Percentiles rank a stretch among this genome's conserved stretches.
Conservation (phyloP, 2,113 vertebrate genomes). For the Psittacula cyanocephala region DNA sequence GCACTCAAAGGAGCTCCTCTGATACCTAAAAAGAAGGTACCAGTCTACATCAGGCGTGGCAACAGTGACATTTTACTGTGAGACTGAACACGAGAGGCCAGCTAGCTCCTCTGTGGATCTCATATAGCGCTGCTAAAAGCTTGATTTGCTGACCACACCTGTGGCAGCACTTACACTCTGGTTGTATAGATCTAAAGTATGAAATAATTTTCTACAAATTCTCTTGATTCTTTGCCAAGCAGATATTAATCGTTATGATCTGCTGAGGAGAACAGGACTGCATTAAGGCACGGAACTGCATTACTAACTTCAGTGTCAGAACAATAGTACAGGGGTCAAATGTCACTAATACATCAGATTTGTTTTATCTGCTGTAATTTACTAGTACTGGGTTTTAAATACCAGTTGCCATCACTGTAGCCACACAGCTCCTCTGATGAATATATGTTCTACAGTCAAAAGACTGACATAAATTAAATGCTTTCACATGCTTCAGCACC, state of each 20-base stretch:
- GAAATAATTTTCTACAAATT: neutral
- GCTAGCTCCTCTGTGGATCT: neutral
- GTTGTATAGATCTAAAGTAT: neutral
- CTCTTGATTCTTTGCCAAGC: neutral
- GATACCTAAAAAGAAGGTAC: neutral
- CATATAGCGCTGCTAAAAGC: neutral
- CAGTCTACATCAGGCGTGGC: neutral
- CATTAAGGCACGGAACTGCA: neutral
- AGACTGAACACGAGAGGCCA: neutral
- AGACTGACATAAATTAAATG: conserved; percentile 14
- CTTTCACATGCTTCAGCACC: neutral
- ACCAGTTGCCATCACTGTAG: conserved; percentile 51
- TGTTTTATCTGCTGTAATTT: conserved; percentile 30
- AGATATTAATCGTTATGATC: neutral
- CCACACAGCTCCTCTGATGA: neutral
- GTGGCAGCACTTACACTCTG: neutral
- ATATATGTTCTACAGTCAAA: conserved; percentile 9
- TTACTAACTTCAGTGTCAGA: conserved; percentile 24
- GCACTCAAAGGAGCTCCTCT: neutral
- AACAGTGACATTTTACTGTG: neutral
- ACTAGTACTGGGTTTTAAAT: conserved; percentile 33
- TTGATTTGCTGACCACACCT: neutral
- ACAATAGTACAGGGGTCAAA: neutral
- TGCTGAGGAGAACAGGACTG: neutral
- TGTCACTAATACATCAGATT: conserved; percentile 33